Conservation (phyloP, 2,797 vertebrate species). For the Cyclura pinguis region DNA sequence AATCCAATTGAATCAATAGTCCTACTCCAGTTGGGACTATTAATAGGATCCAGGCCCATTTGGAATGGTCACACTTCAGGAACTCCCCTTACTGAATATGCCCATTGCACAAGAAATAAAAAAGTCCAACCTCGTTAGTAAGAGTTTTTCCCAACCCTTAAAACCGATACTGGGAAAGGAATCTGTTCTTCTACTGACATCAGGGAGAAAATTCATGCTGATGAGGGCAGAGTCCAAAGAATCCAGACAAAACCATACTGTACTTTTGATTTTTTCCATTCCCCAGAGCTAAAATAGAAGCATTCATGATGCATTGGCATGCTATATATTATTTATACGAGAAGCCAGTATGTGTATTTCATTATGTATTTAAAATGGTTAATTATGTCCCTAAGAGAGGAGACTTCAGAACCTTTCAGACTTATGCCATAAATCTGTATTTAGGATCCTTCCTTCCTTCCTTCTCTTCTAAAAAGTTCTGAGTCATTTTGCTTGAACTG, state of each 20-base stretch:
- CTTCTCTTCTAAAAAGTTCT: background rate
- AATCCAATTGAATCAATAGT: no score
- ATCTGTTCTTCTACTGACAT: background rate
- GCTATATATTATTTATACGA: constrained; percentile 23
- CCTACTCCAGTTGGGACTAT: no score
- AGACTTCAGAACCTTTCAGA: background rate
- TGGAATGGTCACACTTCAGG: no score
- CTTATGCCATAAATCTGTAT: constrained; percentile 31
- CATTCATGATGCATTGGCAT: background rate
- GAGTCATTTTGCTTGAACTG: background rate
- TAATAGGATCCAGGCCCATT: no score
- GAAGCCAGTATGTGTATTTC: constrained; percentile 3
- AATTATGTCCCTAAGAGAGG: constrained; percentile 9
- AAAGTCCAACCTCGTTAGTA: no score
- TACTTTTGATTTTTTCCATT: background rate
- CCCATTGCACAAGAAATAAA: no score
- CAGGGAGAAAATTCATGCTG: background rate
- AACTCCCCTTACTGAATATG: no score
- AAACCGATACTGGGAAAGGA: no score
- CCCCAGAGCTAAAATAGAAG: background rate
- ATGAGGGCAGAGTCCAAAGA: background rate
- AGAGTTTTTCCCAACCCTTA: no score
- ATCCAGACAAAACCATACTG: background rate
- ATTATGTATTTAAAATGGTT: constrained; percentile 31
- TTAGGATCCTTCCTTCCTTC: background rate